These are phyloP conservation scores for Craseonycteris thonglongyai DNA, from an alignment of 2,113 vertebrate genomes.

Conservation along the genomic window DNA sequence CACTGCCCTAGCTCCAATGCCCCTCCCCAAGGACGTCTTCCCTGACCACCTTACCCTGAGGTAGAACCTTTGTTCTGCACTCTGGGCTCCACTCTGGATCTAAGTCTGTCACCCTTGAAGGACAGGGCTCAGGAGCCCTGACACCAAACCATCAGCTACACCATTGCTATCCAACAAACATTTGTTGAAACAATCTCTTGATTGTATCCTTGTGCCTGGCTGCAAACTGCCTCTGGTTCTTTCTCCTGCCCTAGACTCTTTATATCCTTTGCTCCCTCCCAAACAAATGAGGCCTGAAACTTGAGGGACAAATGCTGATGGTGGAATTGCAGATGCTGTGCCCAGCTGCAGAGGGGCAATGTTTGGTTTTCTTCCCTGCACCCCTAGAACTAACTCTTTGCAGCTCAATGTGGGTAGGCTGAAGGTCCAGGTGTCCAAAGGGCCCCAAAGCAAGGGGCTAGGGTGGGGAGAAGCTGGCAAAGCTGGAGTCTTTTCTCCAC, in stretches of 20 bases:
- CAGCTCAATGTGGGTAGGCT: not conserved
- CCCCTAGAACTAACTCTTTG: not conserved
- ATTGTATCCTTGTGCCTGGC: not conserved
- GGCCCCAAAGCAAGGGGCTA: not conserved
- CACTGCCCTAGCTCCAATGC: not conserved
- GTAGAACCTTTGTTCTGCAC: not conserved
- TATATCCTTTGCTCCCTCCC: not conserved
- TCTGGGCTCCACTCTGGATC: not conserved
- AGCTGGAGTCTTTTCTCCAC: not conserved
- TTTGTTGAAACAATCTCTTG: not conserved
- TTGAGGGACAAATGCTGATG: not conserved
- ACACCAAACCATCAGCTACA: not conserved
- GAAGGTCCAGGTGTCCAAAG: not conserved
- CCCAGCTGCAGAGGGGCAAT: not conserved
- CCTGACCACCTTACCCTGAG: not conserved
- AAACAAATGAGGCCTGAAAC: not conserved
- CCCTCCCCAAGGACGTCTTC: not conserved
- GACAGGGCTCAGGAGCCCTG: not conserved
- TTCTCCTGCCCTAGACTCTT: not conserved
- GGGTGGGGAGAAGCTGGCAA: not conserved
- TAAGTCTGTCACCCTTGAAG: not conserved
- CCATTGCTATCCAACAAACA: not conserved
- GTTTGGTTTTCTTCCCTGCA: not conserved
- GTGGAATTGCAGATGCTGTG: not conserved
- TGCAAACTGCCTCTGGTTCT: not conserved